These are phyloP conservation scores for Papilio elwesi DNA, from an alignment of 2,888 invertebrate genomes.

Conservation along the genomic window DNA sequence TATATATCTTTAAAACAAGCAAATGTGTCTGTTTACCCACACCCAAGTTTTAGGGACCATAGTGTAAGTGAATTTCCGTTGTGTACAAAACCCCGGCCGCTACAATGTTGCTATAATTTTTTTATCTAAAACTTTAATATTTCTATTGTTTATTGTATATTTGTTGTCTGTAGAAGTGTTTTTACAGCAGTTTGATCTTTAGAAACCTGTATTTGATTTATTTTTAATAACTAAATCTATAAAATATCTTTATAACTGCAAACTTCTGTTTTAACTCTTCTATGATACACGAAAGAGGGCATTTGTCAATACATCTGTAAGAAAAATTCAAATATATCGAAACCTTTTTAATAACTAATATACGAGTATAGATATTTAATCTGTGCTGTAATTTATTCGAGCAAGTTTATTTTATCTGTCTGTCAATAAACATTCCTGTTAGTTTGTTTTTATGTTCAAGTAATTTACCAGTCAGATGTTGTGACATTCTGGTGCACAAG, in stretches of 20 bases:
- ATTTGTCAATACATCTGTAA: background rate
- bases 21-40: constrained; percentile 16
- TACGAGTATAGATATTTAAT: constrained; percentile 1
- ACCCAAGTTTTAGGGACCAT: constrained; percentile 44
- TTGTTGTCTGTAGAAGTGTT: constrained; percentile 21
- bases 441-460: background rate
- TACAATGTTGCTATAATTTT: constrained; percentile 26
- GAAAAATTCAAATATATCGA: background rate
- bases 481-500: constrained; percentile 31
- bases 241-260: background rate
- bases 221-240: background rate
- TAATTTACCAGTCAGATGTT: constrained; percentile 19
- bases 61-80: constrained; percentile 38
- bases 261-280: constrained; percentile 32
- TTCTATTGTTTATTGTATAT: background rate
- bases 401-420: background rate
- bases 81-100: constrained; percentile 37
- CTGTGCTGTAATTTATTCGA: background rate
- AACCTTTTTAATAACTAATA: background rate
- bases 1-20: background rate
- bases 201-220: background rate
- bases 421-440: background rate
- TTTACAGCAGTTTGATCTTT: constrained; percentile 30
- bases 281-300: background rate
- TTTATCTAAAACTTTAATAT: background rate